Conservation (phyloP, 2,797 vertebrate genomes). For the Micromesistius poutassou region DNA sequence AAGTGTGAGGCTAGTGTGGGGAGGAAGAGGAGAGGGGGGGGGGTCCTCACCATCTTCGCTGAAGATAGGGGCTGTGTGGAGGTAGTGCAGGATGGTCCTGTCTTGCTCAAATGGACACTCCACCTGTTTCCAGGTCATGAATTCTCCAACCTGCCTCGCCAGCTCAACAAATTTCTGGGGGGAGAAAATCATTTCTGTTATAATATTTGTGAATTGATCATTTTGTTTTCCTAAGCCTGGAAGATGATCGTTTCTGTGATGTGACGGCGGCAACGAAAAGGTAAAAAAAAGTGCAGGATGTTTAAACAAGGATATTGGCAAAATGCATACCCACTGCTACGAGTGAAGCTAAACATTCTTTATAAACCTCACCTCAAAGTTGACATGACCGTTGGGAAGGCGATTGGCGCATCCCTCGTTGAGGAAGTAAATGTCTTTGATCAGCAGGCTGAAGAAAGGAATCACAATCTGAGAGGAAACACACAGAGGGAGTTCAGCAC, state of each 20-base stretch:
- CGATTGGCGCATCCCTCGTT: constrained; percentile 91
- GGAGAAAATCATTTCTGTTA: neutral
- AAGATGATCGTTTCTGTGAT: neutral
- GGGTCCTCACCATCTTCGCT: constrained; percentile 86
- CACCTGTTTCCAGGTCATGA: constrained; percentile 93
- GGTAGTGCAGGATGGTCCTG: constrained; percentile 86
- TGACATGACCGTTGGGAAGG: constrained; percentile 88
- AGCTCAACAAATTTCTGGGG: constrained; percentile 91
- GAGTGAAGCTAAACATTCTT: too few species aligned
- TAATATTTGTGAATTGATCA: too few species aligned
- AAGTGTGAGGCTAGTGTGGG: neutral
- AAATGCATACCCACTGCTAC: neutral
- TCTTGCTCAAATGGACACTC: constrained; percentile 92
- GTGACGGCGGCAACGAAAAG: neutral
- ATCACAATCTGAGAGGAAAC: constrained; percentile 82
- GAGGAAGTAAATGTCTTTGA: constrained; percentile 96
- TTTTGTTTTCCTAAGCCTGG: too few species aligned
- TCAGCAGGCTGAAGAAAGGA: constrained; percentile 94
- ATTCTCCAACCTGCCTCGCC: constrained; percentile 91
- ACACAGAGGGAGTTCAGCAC: neutral
- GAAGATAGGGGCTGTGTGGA: constrained; percentile 89
- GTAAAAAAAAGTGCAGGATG: too few species aligned
- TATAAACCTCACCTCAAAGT: constrained; percentile 88
- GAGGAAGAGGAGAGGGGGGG: neutral
- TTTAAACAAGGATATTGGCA: too few species aligned